A percentile compares a stretch with the other conserved stretches of the same genome.
Conservation (phyloP, 2,797 vertebrate species). For the Tauraco hartlaubi region DNA sequence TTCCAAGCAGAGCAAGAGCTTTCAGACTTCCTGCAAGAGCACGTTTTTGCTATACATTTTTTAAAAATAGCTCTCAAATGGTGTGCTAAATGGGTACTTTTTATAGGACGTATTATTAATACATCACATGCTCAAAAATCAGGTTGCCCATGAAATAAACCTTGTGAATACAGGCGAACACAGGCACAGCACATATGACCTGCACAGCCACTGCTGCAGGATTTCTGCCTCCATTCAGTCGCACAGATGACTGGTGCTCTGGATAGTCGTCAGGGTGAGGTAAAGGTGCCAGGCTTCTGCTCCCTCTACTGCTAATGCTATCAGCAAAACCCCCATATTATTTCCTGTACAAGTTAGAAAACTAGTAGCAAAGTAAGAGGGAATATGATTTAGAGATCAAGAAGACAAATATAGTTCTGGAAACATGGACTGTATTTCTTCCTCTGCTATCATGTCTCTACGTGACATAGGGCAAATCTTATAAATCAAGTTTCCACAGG, state of each 20-base stretch:
- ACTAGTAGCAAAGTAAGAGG: neutral
- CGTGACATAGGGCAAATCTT: neutral
- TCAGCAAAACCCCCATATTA: neutral
- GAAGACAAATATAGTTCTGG: neutral
- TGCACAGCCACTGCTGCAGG: neutral
- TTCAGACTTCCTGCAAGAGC: constrained; percentile 11
- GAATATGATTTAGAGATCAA: neutral
- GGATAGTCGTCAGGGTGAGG: neutral
- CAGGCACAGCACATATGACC: neutral
- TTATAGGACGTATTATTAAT: constrained; percentile 20
- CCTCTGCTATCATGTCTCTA: neutral
- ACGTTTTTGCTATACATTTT: neutral
- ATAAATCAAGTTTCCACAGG: neutral
- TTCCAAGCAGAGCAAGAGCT: constrained; percentile 8
- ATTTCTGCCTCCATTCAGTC: neutral
- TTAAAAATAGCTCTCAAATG: constrained; percentile 34
- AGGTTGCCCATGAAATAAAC: neutral
- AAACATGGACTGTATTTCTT: neutral
- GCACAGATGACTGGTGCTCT: neutral
- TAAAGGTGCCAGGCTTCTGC: neutral
- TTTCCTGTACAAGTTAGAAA: neutral
- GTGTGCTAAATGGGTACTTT: neutral
- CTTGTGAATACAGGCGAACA: neutral
- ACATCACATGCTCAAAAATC: neutral
- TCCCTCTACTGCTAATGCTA: neutral